phyloP scores from a whole-genome alignment of 2,888 invertebrate genomes.

The Homarus gammarus region DNA sequence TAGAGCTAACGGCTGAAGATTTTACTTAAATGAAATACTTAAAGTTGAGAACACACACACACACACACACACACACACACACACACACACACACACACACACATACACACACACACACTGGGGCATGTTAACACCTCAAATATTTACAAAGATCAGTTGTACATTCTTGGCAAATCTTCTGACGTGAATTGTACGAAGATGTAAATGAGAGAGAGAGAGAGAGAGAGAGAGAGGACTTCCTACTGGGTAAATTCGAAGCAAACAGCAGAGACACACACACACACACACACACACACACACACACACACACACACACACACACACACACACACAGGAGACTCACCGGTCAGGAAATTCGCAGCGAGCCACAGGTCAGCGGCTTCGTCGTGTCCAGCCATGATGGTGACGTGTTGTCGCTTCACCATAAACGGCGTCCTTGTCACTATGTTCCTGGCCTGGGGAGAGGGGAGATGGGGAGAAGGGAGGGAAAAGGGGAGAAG shows the following conservation, averaged over 20 bases:
- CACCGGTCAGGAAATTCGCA: constrained; percentile 65
- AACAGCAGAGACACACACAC: neutral
- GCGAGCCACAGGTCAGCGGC: constrained; percentile 68
- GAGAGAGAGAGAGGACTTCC: no score
- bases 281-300: neutral
- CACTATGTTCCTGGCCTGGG: constrained; percentile 54
- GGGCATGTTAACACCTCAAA: no score
- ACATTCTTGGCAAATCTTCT: no score
- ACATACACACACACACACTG: no score
- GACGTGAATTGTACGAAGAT: no score
- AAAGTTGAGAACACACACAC: neutral
- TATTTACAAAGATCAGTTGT: no score
- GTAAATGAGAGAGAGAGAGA: no score
- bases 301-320: neutral
- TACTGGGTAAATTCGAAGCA: no score
- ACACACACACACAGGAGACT: neutral
- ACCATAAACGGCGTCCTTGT: constrained; percentile 54
- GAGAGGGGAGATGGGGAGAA: neutral
- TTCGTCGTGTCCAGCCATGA: constrained; percentile 61
- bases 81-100: no score
- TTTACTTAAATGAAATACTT: no score
- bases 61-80: neutral
- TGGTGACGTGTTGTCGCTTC: constrained; percentile 57
- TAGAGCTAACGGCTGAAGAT: no score
- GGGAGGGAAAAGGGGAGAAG: no score